phyloP scores from a whole-genome alignment of 2,888 invertebrate genomes.

The Isoperla grammatica region DNA sequence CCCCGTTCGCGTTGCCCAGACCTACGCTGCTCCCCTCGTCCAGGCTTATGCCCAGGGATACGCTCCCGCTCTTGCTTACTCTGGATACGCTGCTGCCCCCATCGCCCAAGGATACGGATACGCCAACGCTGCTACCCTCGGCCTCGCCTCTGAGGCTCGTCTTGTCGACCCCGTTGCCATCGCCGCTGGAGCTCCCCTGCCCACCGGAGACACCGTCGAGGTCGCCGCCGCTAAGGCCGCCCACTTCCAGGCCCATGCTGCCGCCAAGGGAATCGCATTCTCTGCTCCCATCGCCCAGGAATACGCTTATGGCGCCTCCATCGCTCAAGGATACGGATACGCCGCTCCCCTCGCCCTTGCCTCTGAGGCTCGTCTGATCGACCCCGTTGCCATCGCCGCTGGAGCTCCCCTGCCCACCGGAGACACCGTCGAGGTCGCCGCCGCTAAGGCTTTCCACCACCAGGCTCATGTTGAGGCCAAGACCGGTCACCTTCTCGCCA shows the following conservation, averaged over 20 bases:
- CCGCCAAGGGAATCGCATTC: background rate
- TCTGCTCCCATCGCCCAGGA: slow-evolving; percentile 44
- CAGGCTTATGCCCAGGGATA: slow-evolving; percentile 16
- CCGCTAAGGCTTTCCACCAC: slow-evolving; percentile 49
- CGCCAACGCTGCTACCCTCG: slow-evolving; percentile 35
- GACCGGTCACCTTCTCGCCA: background rate
- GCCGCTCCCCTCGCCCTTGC: slow-evolving; percentile 49
- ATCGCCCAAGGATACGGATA: slow-evolving; percentile 33
- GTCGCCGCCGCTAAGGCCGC: slow-evolving; percentile 10
- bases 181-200: slow-evolving; percentile 32
- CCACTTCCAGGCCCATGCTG: slow-evolving; percentile 9
- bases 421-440: slow-evolving; percentile 46
- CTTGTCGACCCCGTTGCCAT: slow-evolving; percentile 11
- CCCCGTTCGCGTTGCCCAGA: no score
- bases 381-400: slow-evolving; percentile 48
- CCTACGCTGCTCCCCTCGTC: no score
- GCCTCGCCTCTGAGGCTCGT: slow-evolving; percentile 43
- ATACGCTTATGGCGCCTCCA: slow-evolving; percentile 29
- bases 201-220: slow-evolving; percentile 22
- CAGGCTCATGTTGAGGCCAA: slow-evolving; percentile 5
- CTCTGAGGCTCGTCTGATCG: slow-evolving; percentile 28
- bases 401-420: slow-evolving; percentile 31
- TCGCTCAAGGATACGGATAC: slow-evolving; percentile 38
- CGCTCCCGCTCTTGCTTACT: slow-evolving; percentile 15
- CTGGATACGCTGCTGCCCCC: slow-evolving; percentile 38